Evolutionary conservation across 2,113 vertebrate species (phyloP), one percentile per base, ranked within the genome.

Genomic region (Casuarius casuarius): DNA sequence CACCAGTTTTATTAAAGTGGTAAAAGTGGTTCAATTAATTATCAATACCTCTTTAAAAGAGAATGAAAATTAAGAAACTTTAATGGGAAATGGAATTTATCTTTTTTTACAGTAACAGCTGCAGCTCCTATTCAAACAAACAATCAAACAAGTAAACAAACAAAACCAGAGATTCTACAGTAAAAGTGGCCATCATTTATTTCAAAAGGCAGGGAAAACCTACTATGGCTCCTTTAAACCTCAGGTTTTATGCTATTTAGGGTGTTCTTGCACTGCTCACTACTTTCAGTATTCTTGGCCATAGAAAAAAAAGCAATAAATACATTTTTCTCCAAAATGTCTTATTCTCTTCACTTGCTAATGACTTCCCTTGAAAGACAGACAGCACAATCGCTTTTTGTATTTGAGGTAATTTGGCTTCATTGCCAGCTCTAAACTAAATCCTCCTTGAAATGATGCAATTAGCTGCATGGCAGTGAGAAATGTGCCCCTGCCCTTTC

Each of bases 21-120:
- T 87, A 94, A 87, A 97, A 84, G 25, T 77, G 62, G 78, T 78
- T 87, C 46, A 97, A 92, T 96, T 96, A 96, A 96, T 96, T 97
- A 95, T 84, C 87, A 62, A 90, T 96, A 93, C 5, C 5, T 82
- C 66, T 82, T 83, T 80, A 74, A 96, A 95, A 81, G 9, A 87
- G 65, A 92, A 35, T 23, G 62, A 94, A 96, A 94, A 95, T 89
- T 61, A 93, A 94, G 70, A 70, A 18, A 84, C 31, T 71, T 82
- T 81, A 92, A 61, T 62, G 48, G 81, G 56, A 85, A 23, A 49
- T 59, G 20, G 20, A 74, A 23, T 46, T 15, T 61, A 63, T 46
- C 70, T 49, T 7, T 77, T 35, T 46, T 76, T 2, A 25, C 1
- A 4, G 5, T n/a, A 74, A 65, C 63, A 23, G 3, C 4, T 63